These are phyloP conservation scores for Cryptoprocta ferox DNA, from an alignment of 2,797 vertebrate genomes.

Conservation along the genomic window DNA sequence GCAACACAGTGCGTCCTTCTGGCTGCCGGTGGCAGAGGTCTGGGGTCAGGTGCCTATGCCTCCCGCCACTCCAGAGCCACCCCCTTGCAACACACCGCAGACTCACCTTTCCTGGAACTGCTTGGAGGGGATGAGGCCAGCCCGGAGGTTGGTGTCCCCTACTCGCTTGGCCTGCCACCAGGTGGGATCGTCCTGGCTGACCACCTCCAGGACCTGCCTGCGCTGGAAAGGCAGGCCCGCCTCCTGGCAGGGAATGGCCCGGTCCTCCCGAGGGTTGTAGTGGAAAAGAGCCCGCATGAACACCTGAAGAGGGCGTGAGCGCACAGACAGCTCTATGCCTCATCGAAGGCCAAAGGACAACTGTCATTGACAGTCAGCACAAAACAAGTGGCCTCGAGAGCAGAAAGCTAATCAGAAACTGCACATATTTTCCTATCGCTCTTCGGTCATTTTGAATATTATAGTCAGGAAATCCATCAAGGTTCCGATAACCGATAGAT, in stretches of 20 bases:
- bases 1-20: not conserved
- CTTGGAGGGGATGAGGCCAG: slow-evolving; percentile 89
- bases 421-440: not conserved
- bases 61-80: not conserved
- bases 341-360: fast-evolving
- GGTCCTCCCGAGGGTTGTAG: slow-evolving; percentile 88
- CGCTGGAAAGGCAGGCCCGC: slow-evolving; percentile 88
- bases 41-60: fast-evolving
- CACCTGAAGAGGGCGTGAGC: slow-evolving; percentile 78
- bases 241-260: slow-evolving; percentile 89
- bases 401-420: not conserved
- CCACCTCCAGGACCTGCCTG: slow-evolving; percentile 87
- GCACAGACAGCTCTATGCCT: fast-evolving
- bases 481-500: not conserved
- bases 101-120: slow-evolving; percentile 90
- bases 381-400: not conserved
- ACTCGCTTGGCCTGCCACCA: slow-evolving; percentile 90
- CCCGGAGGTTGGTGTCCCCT: slow-evolving; percentile 88
- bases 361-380: fast-evolving
- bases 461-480: not conserved
- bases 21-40: not conserved
- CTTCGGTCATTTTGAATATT: not conserved
- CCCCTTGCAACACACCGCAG: not conserved
- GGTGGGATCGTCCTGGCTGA: slow-evolving; percentile 88
- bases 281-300: slow-evolving; percentile 89